phyloP scores from a whole-genome alignment of 2,797 vertebrate genomes.

The Ctenochaetus hawaiiensis region DNA sequence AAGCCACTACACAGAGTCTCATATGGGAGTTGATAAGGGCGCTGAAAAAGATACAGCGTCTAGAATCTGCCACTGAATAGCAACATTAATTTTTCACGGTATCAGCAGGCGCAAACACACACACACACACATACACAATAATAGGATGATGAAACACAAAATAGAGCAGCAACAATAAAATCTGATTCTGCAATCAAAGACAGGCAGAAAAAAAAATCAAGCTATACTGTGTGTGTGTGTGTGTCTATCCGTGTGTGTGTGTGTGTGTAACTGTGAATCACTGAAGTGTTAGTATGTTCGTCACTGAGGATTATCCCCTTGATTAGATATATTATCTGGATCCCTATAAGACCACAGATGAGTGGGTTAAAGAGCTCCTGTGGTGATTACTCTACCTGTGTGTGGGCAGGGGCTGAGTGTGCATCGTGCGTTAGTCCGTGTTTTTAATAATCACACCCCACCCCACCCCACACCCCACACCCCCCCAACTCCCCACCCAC shows the following conservation, averaged over 20 bases:
- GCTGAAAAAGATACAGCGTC: constrained; percentile 38
- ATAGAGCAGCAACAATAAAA: constrained; percentile 48
- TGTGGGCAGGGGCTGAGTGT: constrained; percentile 54
- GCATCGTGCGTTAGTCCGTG: constrained; percentile 16
- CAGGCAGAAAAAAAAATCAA: constrained; percentile 31
- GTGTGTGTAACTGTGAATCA: constrained; percentile 36
- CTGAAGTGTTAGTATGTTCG: constrained; percentile 55
- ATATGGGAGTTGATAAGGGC: constrained; percentile 66
- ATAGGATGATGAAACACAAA: constrained; percentile 38
- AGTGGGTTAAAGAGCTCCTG: constrained; percentile 78
- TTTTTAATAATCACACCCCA: constrained; percentile 51
- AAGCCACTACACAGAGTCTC: constrained; percentile 64
- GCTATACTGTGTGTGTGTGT: constrained; percentile 13
- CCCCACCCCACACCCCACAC: constrained; percentile 2
- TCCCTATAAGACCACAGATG: constrained; percentile 65
- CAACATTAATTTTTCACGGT: constrained; percentile 63
- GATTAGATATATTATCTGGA: constrained; percentile 77
- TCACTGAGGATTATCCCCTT: constrained; percentile 74
- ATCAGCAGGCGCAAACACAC: constrained; percentile 33
- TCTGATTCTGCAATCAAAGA: constrained; percentile 44
- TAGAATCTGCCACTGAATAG: constrained; percentile 57
- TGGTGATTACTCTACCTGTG: constrained; percentile 69
- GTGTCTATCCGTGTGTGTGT: not conserved
- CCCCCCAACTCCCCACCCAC: not conserved
- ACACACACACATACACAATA: constrained; percentile 41